Evolutionary conservation across 2,113 vertebrate genomes (phyloP).

Genomic region (Leptosomus discolor): DNA sequence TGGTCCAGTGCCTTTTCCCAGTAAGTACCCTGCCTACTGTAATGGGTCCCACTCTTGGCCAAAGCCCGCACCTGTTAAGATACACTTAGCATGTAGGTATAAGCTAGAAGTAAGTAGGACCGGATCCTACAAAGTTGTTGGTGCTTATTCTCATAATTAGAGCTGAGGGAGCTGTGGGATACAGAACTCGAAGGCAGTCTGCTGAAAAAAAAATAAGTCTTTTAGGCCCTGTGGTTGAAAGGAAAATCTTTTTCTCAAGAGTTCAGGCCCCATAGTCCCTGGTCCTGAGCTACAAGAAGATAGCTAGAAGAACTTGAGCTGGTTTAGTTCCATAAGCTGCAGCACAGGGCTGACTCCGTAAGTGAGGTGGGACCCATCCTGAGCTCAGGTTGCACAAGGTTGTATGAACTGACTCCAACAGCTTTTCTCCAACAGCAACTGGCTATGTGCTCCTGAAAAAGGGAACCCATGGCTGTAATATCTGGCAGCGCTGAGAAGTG

Average conservation of each 20-base stretch:
- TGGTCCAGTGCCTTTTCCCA: background rate
- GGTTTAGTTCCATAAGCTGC: background rate
- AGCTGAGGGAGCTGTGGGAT: background rate
- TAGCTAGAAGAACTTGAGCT: background rate
- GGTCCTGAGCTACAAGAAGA: background rate
- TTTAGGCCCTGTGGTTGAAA: background rate
- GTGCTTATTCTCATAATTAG: background rate
- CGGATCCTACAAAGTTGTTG: background rate
- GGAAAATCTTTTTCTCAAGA: background rate
- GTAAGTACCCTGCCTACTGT: background rate
- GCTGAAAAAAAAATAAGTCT: background rate
- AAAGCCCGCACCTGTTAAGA: background rate
- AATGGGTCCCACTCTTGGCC: background rate
- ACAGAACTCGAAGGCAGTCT: background rate
- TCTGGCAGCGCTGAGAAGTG: background rate
- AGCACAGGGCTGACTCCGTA: rapidly evolving
- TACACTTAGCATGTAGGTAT: background rate
- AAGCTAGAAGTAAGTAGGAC: background rate
- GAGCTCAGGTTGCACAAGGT: background rate
- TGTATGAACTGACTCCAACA: background rate
- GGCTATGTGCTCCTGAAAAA: background rate
- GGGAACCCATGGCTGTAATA: rapidly evolving
- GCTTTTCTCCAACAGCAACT: rapidly evolving
- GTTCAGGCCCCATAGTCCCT: background rate
- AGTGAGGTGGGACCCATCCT: background rate